Base-by-base conservation (phyloP, 2,888 invertebrate species). In the Hipparchia sbordonii region DNA sequence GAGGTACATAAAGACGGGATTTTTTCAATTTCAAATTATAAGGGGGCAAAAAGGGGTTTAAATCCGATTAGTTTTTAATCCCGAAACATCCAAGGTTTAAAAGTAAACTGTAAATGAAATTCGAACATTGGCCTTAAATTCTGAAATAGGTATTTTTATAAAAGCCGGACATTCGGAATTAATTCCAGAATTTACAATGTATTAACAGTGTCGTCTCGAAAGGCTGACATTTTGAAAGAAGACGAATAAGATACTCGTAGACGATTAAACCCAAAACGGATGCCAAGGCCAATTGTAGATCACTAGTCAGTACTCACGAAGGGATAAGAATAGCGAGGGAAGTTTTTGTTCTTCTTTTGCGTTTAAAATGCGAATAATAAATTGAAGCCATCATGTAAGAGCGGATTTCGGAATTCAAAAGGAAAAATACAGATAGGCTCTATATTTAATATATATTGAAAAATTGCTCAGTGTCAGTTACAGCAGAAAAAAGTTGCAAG, bases 151-250 rank as follows among this genome's bases (percentile, higher is more conserved):
- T n/a, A 54, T 9, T 39, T 9, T 39, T 39, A 54, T 70, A 61
- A 56, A 52, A 72, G 52, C 65, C 61, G 73, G 67, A 72, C 73
- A 62, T 45, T 66, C 56, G 54, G 59, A 69, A 74, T 76, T 75
- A 75, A 73, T 63, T 69, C 69, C 68, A 69, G 75, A 70, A 75
- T 75, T 75, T 75, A 75, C 71, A 68, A 71, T 68, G 63, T 60
- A 62, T 66, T 68, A 62, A 69, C 60, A 51, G 39, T 54, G 52
- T 70, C 70, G 56, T 62, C 70, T 74, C 65, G 71, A 69, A 70
- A 54, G 68, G 74, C 67, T 76, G 77, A 72, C 74, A 67, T 72
- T 76, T 75, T 63, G 67, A 72, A 77, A 73, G 77, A 74, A 75
- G 75, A 77, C 74, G 73, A 71, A 77, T 77, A 72, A 71, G 70